phyloP scores from a whole-genome alignment of 2,113 vertebrate genomes.

The Anseranas semipalmata region DNA sequence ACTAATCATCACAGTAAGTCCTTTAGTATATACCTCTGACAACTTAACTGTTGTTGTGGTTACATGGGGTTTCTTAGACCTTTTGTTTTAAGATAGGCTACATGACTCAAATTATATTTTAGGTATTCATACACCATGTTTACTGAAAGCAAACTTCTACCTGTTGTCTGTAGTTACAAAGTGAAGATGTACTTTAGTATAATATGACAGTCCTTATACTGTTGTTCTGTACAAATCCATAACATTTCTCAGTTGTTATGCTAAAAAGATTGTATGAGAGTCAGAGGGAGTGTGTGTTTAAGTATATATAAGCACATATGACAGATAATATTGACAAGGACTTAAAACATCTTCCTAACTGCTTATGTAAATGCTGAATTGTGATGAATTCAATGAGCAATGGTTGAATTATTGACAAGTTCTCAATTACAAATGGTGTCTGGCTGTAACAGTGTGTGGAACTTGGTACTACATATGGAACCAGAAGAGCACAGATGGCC shows the following conservation, averaged over 20 bases:
- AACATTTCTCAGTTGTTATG: not conserved
- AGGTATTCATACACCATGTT: not conserved
- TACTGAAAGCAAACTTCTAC: not conserved
- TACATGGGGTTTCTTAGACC: not conserved
- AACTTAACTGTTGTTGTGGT: not conserved
- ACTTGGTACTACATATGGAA: not conserved
- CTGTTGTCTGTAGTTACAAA: not conserved
- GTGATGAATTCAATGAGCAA: not conserved
- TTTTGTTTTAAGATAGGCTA: not conserved
- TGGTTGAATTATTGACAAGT: not conserved
- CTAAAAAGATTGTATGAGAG: not conserved
- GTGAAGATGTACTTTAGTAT: not conserved
- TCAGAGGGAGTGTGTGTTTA: not conserved
- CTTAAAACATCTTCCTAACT: not conserved
- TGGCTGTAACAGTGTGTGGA: not conserved
- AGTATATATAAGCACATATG: not conserved
- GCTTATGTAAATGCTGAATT: not conserved
- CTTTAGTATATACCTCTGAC: not conserved
- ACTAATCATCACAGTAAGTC: conserved; percentile 92
- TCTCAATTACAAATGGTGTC: not conserved
- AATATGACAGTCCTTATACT: not conserved
- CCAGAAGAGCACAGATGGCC: not conserved
- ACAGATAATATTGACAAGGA: not conserved
- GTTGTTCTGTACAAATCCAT: not conserved
- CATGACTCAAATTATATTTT: not conserved